Evolutionary conservation across 2,797 vertebrate genomes (phyloP), one percentile per base, ranked within the genome.

Genomic region (Acridotheres tristis): DNA sequence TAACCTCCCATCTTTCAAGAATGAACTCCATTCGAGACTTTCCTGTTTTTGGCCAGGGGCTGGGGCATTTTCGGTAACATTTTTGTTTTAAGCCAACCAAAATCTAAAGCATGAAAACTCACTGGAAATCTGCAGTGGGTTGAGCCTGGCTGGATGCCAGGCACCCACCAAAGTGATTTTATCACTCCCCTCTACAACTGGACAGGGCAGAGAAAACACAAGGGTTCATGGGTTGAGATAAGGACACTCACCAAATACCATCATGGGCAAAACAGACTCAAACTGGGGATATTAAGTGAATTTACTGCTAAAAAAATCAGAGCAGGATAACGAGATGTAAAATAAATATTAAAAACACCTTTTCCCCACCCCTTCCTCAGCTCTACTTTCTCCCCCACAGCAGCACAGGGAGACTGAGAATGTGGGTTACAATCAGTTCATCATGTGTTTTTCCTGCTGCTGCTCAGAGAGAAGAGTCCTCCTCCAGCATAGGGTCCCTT

Each of bases 271-370:
- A 55, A 42, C 4, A 54, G 40, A 61, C 9, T 47, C n/a, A 40
- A 34, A 77, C 13, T 40, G 16, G n/a, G 29, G 13, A 17, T 77
- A 34, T 55, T 18, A 48, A 55, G 4, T 34, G 11, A 55, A 62
- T 30, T 69, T 42, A 48, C 34, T 48, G 26, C 34, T 18, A 69
- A 48, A 10, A 58, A 34, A 48, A 26, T 19, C 57, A 55, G 30
- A 69, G 25, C 18, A 77, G 5, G 9, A 18, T 30, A 69, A 62
- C 0, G 0, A 40, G 25, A 69, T 2, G 9, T 10, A 68, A 54
- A 77, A 62, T 34, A 61, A 54, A 69, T 42, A 40, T 69, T 30
- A 17, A 48, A 17, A 54, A 12, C 7, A 21, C 25, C 29, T 61
- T 54, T 47, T 2, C 9, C 11, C 29, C 14, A 69, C 14, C 3